A percentile compares a stretch with the other conserved stretches of the same genome.
Conservation (phyloP, 2,113 vertebrate species). For the Egretta garzetta region DNA sequence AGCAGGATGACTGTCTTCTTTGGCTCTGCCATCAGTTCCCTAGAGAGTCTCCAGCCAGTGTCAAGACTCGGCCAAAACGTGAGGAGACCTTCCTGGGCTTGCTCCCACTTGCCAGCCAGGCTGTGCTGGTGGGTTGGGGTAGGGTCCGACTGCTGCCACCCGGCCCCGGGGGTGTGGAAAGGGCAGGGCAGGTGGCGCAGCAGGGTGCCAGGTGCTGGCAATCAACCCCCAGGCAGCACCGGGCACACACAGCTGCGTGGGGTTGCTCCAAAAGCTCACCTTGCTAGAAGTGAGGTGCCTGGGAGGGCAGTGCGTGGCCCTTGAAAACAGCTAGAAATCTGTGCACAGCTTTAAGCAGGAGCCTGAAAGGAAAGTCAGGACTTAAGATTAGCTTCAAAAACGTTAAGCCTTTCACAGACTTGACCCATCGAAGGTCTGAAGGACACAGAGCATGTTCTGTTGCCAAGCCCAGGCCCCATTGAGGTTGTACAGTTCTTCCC, state of each 20-base stretch:
- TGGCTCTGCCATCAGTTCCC: not conserved
- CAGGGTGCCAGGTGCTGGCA: not conserved
- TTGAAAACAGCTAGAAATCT: not conserved
- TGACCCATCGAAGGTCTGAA: not conserved
- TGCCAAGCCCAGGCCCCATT: not conserved
- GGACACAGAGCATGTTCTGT: not conserved
- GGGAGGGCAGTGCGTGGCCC: not conserved
- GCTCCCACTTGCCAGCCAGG: not conserved
- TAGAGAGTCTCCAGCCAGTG: not conserved
- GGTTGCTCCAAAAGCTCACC: not conserved
- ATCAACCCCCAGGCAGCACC: rapidly evolving
- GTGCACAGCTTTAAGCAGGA: not conserved
- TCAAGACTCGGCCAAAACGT: not conserved
- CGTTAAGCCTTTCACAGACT: not conserved
- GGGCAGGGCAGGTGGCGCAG: not conserved
- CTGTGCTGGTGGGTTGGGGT: rapidly evolving
- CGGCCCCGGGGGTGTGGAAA: not conserved
- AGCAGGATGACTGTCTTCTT: not conserved
- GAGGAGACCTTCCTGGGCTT: not conserved
- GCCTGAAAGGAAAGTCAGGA: not conserved
- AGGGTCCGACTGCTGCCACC: not conserved
- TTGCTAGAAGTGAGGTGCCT: not conserved
- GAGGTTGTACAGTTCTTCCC: not conserved
- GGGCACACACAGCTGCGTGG: rapidly evolving
- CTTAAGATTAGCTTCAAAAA: not conserved